Evolutionary conservation across 2,888 invertebrate genomes (phyloP).

Genomic region (Halictus ligatus): DNA sequence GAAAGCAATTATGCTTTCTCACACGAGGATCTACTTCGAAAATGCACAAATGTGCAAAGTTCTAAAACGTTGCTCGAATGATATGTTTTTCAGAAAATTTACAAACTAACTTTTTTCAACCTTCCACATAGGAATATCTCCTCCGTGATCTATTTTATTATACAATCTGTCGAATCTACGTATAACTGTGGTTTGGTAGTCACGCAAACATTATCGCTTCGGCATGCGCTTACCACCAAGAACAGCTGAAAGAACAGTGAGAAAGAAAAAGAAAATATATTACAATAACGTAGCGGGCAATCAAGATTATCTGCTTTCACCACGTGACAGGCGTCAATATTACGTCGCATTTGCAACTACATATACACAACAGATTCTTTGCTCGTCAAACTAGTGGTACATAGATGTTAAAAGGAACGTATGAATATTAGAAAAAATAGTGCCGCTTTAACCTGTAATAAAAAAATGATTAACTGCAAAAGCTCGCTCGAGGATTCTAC

Average conservation of each 20-base stretch:
- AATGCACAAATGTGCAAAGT: background rate
- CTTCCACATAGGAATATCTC: background rate
- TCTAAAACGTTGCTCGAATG: background rate
- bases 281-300: constrained; percentile 64
- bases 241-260: constrained; percentile 72
- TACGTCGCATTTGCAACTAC: constrained; percentile 55
- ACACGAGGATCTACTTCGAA: background rate
- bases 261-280: constrained; percentile 64
- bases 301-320: constrained; percentile 52
- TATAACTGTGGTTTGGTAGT: constrained; percentile 38
- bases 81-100: background rate
- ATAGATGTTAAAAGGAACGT: constrained; percentile 37
- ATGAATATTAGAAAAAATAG: constrained; percentile 40
- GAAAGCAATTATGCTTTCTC: background rate
- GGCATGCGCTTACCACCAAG: constrained; percentile 74
- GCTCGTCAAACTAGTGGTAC: constrained; percentile 42
- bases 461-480: constrained; percentile 47
- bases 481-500: constrained; percentile 53
- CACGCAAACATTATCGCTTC: constrained; percentile 49
- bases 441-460: constrained; percentile 54
- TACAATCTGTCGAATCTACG: constrained; percentile 35
- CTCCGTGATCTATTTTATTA: constrained; percentile 35
- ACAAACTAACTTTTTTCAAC: background rate
- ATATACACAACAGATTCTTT: constrained; percentile 26
- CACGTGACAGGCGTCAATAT: constrained; percentile 40